Base-by-base conservation (phyloP, 92 coral and sea anemone species). In the Metridium senile region DNA sequence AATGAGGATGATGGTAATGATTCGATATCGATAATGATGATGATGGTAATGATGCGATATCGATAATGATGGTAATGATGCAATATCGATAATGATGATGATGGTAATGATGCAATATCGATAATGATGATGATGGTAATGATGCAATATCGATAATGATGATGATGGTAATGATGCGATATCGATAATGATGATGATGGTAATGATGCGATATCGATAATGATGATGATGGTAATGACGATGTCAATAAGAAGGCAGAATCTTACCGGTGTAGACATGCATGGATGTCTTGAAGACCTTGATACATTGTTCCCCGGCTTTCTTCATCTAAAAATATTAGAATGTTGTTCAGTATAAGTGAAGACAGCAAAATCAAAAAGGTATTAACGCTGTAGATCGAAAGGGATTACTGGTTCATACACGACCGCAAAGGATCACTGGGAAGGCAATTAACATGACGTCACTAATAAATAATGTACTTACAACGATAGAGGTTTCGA, bases 231-330 rank as follows among this genome's bases (percentile, higher is more conserved):
- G 49, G 13, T 39, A 13, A 39, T 54, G n/a, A 54, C 59, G 59
- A 54, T 13, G 25, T 54, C 3, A 2, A 54, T 39, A 13, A 4
- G 49, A 39, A 4, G 25, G 23, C 23, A 3, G 16, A 54, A 54
- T 54, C 77, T 54, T 58, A 79, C 84, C 84, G 9, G 46, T 43
- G 27, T 79, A 79, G 2, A 79, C 84, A 9, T 70, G 34, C 69
- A 23, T 23, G 58, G 33, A 53, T 26, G 69, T 33, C 16, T 67
- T 58, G 17, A 26, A 0, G 28, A 31, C 58, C 26, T 69, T 57
- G 9, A 13, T 30, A n/a, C 32, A 31, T 30, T 70, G 84, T 39
- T 54, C 69, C 1, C 33, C 27, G 17, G 63, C 26, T 25, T 22
- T 45, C 11, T 8, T 21, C 13, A 31, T 33, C 78, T 73, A 33